Evolutionary conservation across 2,113 vertebrate genomes (phyloP), one percentile per base, ranked within the genome.

Genomic region (Etheostoma spectabile): DNA sequence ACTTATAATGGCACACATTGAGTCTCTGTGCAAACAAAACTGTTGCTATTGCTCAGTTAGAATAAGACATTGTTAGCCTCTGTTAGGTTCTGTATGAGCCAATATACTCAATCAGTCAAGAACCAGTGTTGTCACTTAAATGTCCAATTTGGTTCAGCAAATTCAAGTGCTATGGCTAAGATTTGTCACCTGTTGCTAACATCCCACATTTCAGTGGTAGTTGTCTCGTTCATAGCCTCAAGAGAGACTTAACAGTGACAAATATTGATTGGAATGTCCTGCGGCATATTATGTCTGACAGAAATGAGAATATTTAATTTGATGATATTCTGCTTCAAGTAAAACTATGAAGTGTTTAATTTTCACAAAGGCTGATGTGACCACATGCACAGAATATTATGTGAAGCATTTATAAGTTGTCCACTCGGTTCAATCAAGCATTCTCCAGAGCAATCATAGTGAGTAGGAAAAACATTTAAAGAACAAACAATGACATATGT

Each of bases 301-400:
- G 55, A 86, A 68, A 87, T 18, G 79, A 59, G 60, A 89, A 83
- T 86, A 60, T 83, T 87, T 85, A 71, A 91, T 89, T 80, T 73
- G 61, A 16, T 61, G 16, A 68, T 74, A 85, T 91, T 90, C 35
- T 64, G 72, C 88, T 85, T 71, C 62, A 30, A 86, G 84, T 62
- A 11, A 90, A 75, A 70, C 46, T 78, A 15, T 27, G 48, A 63
- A 74, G 70, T 80, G 68, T 85, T 87, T 78, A 16, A 87, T 81
- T 90, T 84, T 55, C 68, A 52, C 68, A 78, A 22, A 42, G 2
- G 18, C 45, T 46, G 75, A 83, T 35, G 63, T 60, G 73, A 61
- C 65, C 14, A 1, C 53, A 84, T 85, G 72, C 30, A 38, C 33
- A 49, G 89, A 87, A 85, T 88, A 62, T 84, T 72, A 53, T 55